Evolutionary conservation across 2,113 vertebrate genomes (phyloP).

Genomic region (Dipodomys merriami): DNA sequence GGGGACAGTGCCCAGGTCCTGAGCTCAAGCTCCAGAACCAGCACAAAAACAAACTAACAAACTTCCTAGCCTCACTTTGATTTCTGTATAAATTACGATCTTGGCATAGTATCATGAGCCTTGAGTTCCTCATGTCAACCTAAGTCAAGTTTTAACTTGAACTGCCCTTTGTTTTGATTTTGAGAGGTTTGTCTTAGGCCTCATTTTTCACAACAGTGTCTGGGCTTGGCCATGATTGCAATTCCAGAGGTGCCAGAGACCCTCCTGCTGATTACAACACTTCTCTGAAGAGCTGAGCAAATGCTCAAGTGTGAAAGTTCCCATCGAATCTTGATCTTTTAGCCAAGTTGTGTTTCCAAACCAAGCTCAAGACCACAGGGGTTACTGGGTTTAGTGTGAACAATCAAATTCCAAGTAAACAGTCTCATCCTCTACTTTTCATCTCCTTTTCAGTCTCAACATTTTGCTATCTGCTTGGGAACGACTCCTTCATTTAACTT

Average conservation of each 20-base stretch:
- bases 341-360: conserved; percentile 67
- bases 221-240: neutral
- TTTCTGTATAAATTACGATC: neutral
- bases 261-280: conserved; percentile 58
- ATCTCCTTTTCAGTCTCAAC: neutral
- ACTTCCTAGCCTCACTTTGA: neutral
- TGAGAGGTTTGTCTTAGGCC: neutral
- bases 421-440: neutral
- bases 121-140: neutral
- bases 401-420: conserved; percentile 64
- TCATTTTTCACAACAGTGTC: neutral
- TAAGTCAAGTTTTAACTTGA: conserved; percentile 16
- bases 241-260: conserved; percentile 16
- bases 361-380: conserved; percentile 67
- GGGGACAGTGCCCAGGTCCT: no score
- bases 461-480: conserved; percentile 44
- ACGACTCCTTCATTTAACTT: conserved; percentile 57
- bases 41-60: neutral
- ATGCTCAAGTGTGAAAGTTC: conserved; percentile 78
- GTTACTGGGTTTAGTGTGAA: conserved; percentile 53
- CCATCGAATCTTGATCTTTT: conserved; percentile 48
- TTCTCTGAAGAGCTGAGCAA: conserved; percentile 71
- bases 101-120: neutral
- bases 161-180: neutral
- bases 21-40: no score